Conservation (phyloP, 2,888 invertebrate genomes). For the Hipparchia sbordonii region DNA sequence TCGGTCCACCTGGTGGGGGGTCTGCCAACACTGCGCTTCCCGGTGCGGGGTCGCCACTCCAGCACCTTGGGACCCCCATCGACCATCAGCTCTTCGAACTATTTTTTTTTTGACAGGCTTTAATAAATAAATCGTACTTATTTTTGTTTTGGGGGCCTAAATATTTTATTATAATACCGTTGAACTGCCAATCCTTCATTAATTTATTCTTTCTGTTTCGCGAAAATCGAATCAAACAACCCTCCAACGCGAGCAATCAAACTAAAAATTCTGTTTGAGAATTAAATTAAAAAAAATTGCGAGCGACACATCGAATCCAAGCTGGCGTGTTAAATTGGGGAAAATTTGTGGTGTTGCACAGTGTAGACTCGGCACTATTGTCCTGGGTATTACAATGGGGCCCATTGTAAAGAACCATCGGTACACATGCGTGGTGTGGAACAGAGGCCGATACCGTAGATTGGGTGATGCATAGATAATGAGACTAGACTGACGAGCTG, state of each 20-base stretch:
- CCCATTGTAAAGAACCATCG: conserved; percentile 49
- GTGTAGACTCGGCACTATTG: conserved; percentile 68
- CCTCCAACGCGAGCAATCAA: not conserved
- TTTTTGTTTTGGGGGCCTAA: too few relatives aligned
- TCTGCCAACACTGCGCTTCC: too few relatives aligned
- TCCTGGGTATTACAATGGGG: conserved; percentile 58
- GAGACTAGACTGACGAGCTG: not conserved
- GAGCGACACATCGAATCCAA: conserved; percentile 46
- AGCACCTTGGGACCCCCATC: too few relatives aligned
- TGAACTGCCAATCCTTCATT: not conserved
- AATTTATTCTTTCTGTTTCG: not conserved
- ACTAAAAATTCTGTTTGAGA: conserved; percentile 20
- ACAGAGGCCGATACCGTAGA: conserved; percentile 18
- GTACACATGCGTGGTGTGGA: conserved; percentile 31
- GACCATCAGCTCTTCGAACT: too few relatives aligned
- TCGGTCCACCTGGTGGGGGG: too few relatives aligned
- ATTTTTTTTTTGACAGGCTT: too few relatives aligned
- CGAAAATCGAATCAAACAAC: not conserved
- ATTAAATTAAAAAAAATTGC: conserved; percentile 19
- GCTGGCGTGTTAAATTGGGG: conserved; percentile 49
- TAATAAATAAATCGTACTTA: too few relatives aligned
- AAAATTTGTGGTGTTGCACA: conserved; percentile 46
- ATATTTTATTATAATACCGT: too few relatives aligned
- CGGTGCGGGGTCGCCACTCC: too few relatives aligned
- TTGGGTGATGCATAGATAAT: conserved; percentile 17